These are phyloP conservation scores for Neocrepidodera transversa DNA, from an alignment of 2,888 invertebrate species.

Conservation along the genomic window DNA sequence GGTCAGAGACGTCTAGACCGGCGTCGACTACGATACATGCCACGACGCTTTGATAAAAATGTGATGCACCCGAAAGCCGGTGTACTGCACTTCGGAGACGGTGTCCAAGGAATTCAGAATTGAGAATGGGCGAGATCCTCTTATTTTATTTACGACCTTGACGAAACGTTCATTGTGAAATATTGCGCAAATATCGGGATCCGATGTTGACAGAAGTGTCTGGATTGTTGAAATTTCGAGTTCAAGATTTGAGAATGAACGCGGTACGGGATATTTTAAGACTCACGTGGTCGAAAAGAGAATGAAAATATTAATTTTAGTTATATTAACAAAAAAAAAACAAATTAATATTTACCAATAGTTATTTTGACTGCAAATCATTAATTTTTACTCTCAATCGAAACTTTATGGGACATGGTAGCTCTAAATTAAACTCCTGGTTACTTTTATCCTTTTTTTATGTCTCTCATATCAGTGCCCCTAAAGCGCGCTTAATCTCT, in stretches of 20 bases:
- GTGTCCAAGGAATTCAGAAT: conserved; percentile 29
- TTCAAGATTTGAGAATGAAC: neutral
- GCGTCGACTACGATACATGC: conserved; percentile 36
- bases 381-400: neutral
- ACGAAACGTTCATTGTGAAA: conserved; percentile 26
- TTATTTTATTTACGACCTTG: conserved; percentile 21
- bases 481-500: conserved; percentile 10
- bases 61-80: conserved; percentile 38
- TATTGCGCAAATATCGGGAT: conserved; percentile 20
- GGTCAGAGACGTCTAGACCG: conserved; percentile 58
- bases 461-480: conserved; percentile 12
- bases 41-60: conserved; percentile 35
- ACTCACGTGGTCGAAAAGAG: conserved; percentile 1
- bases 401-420: too few relatives aligned
- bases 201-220: conserved; percentile 23
- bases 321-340: too few relatives aligned
- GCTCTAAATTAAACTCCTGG: too few relatives aligned
- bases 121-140: conserved; percentile 25
- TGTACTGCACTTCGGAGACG: conserved; percentile 29
- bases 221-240: conserved; percentile 21
- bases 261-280: conserved; percentile 7
- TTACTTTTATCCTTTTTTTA: conserved; percentile 6
- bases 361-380: neutral
- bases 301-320: neutral
- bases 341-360: too few relatives aligned